Base-by-base conservation (phyloP, 2,113 vertebrate species). In the Phrynosoma blainvillii region DNA sequence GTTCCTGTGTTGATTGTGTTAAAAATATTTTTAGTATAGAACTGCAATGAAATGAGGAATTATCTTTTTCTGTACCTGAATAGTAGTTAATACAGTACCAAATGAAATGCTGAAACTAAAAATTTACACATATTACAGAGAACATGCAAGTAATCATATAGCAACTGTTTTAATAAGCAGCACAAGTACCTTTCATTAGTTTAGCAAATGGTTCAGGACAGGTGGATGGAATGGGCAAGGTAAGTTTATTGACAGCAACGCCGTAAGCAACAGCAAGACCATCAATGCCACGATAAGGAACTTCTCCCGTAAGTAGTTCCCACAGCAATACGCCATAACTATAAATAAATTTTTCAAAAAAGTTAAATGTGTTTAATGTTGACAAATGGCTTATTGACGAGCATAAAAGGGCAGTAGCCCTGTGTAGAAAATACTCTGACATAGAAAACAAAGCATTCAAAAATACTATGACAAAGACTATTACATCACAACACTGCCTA, bases 241-340 rank as follows among this genome's bases (percentile, higher is more conserved):
- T 99, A 90, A 99, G 97, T 71, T 99, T 99, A 96, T 99, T 99
- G 92, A 99, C 98, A 0, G 98, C 98, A 54, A 99, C 98, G 1
- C 98, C 98, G 0, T 99, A 99, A 83, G 98, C 98, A 88, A 99
- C 98, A 11, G 98, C 98, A 23, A 99, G 97, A 20, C 98, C 98
- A 3, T 99, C 98, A 27, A 99, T 99, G 90, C 98, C 98, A 27
- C 98, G 98, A 88, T 99, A 99, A 1, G 98, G 98, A 82, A 99
- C 98, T 93, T 99, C 98, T 87, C 98, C 98, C 0, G 98, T 99
- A 92, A 99, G 96, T 95, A 99, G 96, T 95, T 99, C 98, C 98
- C 98, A 99, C 86, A 99, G 97, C 95, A 99, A 96, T 54, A 99
- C 98, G 27, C 98, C 98, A 0, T 99, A 99, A 92, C 98, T 99